Evolutionary conservation across 1,140 invertebrate genomes (phyloP), one percentile per base, ranked within the genome.

Genomic region (Ctenoplectra terminalis): DNA sequence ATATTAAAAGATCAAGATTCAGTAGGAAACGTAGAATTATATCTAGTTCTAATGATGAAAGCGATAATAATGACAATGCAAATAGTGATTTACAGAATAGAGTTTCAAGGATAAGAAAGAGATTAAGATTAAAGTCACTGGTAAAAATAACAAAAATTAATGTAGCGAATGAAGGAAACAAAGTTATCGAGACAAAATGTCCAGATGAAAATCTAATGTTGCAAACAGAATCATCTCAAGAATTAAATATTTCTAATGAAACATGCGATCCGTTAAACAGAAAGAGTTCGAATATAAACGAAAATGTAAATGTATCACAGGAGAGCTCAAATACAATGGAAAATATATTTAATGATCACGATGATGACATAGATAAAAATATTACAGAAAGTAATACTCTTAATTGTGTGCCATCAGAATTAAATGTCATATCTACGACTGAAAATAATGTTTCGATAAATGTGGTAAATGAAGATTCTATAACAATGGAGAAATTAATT

Each of bases 231-330:
- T 8, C 9, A 1, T n/a, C 29, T 20, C 2, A 0, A 48, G 13
- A 60, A 23, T 1, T 20, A 40, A 37, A 48, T 23, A 13, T 31
- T 9, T 5, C 29, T 67, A 2, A n/a, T 13, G 6, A 58, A 67
- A 20, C 20, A 50, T n/a, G 7, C 48, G 9, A n/a, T 78, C 0
- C 29, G 67, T 48, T 40, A 82, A n/a, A 58, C 17, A 13, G 82
- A 37, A 66, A 11, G 20, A 26, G 15, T 60, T 40, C 85, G 29
- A 83, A 84, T 34, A 66, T 67, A n/a, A 7, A 26, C 15, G 54
- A 61, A n/a, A 17, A 74, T 85, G 60, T 46, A 11, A 13, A 71
- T 71, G 34, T 81, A 17, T 8, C 17, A 26, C n/a, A 48, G 3
- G 81, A 67, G 43, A 52, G 46, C 1, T 60, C n/a, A 40, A 66